Percentiles rank a stretch among this genome's conserved stretches.
These are phyloP conservation scores for Echiichthys vipera DNA, from an alignment of 2,797 vertebrate genomes.

Conservation along the genomic window DNA sequence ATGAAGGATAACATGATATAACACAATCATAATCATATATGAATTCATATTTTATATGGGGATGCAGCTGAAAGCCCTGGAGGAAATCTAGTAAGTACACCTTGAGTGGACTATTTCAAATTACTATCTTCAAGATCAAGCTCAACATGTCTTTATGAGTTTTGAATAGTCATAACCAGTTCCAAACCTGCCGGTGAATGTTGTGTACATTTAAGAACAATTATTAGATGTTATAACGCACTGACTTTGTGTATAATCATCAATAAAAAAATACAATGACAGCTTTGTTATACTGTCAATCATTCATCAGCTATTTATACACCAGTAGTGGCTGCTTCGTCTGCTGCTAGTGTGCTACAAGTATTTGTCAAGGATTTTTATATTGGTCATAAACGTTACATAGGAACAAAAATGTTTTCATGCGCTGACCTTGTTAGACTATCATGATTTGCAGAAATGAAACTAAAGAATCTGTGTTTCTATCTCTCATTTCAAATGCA, in stretches of 20 bases:
- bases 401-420: too few species aligned
- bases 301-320: neutral
- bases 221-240: neutral
- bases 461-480: slow-evolving; percentile 9
- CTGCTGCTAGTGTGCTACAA: neutral
- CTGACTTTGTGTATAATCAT: neutral
- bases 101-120: neutral
- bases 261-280: neutral
- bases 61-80: too few species aligned
- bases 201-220: neutral
- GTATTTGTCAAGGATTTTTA: neutral
- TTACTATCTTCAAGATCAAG: neutral
- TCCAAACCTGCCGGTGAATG: neutral
- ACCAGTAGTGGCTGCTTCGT: neutral
- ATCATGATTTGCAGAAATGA: slow-evolving; percentile 25
- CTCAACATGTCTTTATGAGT: neutral
- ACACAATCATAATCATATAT: neutral
- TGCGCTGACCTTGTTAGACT: neutral
- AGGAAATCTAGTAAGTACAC: neutral
- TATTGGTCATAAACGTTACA: neutral
- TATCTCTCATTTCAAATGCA: slow-evolving; percentile 34
- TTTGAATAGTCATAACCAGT: neutral
- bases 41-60: neutral
- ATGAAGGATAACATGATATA: neutral
- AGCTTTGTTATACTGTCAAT: neutral